A percentile compares a stretch with the other conserved stretches of the same genome.
phyloP scores from a whole-genome alignment of 2,797 vertebrate species.

The Micrastur ruficollis region DNA sequence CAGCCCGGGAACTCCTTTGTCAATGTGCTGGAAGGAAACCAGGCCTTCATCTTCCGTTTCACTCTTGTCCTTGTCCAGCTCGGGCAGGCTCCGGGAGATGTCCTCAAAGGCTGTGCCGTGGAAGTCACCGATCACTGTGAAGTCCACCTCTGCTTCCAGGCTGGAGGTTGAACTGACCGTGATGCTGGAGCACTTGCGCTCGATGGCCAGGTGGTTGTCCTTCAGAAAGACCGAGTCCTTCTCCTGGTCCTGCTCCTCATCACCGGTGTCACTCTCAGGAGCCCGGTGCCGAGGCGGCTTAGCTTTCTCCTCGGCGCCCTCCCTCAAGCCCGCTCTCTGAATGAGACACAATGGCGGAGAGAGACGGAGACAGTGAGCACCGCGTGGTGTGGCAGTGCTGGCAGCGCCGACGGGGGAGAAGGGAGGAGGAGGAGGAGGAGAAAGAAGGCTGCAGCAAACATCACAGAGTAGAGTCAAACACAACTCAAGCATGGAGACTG shows the following conservation, averaged over 20 bases:
- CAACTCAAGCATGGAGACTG: conserved; percentile 51
- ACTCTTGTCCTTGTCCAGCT: conserved; percentile 84
- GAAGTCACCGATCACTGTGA: conserved; percentile 94
- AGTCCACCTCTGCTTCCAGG: conserved; percentile 95
- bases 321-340: conserved; percentile 79
- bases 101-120: conserved; percentile 87
- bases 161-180: conserved; percentile 97
- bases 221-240: conserved; percentile 85
- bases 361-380: conserved; percentile 36
- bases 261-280: conserved; percentile 82
- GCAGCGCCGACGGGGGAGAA: not conserved
- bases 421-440: not conserved
- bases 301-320: conserved; percentile 77
- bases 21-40: conserved; percentile 78
- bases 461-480: conserved; percentile 56
- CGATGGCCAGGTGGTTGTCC: conserved; percentile 93
- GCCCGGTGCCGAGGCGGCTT: conserved; percentile 75
- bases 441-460: conserved; percentile 37
- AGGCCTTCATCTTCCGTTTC: conserved; percentile 85
- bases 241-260: conserved; percentile 90
- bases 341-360: conserved; percentile 68
- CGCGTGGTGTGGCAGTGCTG: fast-evolving
- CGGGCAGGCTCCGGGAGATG: conserved; percentile 85
- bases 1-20: conserved; percentile 49
- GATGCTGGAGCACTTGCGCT: conserved; percentile 96